Conservation (phyloP, 2,113 vertebrate species). For the Chascanopsetta lugubris region DNA sequence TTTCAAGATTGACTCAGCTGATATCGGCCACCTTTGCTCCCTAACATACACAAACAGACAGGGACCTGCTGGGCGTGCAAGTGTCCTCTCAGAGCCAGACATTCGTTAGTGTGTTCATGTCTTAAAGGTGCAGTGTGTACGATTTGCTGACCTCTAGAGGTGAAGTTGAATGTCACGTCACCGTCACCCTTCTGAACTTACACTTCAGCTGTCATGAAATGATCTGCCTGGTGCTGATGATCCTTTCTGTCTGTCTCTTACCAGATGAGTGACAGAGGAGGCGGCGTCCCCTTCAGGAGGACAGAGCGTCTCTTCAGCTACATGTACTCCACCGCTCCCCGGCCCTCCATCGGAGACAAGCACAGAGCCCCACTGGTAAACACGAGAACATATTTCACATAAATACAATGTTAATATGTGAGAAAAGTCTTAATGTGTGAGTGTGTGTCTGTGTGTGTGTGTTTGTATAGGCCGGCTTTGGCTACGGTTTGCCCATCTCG, state of each 20-base stretch:
- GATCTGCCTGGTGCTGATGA: too few relatives aligned
- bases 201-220: too few relatives aligned
- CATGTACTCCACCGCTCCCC: constrained; percentile 89
- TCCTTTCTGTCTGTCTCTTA: neutral
- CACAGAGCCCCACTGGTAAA: constrained; percentile 85
- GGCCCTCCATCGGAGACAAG: constrained; percentile 75
- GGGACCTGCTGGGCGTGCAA: neutral
- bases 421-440: constrained; percentile 13
- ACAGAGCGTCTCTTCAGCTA: constrained; percentile 90
- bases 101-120: neutral
- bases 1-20: constrained; percentile 8
- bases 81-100: neutral
- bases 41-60: neutral
- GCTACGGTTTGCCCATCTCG: constrained; percentile 89
- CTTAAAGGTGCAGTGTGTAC: neutral
- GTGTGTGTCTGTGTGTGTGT: constrained; percentile 18
- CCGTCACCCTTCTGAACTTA: too few relatives aligned
- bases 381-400: neutral
- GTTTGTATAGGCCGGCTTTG: constrained; percentile 84
- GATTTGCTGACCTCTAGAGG: neutral
- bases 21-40: constrained; percentile 13
- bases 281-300: constrained; percentile 87
- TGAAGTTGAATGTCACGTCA: too few relatives aligned
- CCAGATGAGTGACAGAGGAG: constrained; percentile 89
- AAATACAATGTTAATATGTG: neutral